Conservation (phyloP, 2,113 vertebrate genomes). For the Catagonus wagneri region DNA sequence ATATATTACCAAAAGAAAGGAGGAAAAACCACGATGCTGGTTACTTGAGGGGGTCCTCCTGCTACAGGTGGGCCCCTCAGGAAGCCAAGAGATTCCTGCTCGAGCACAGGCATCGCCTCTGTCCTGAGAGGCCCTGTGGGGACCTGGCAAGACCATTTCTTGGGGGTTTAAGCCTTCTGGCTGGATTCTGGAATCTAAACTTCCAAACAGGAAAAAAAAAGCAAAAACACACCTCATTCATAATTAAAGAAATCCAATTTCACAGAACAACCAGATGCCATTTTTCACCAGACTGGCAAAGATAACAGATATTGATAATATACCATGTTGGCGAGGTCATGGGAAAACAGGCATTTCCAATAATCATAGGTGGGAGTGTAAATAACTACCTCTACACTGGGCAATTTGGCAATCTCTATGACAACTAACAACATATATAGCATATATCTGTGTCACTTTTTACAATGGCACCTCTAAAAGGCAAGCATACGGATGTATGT, state of each 20-base stretch:
- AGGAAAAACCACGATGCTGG: not conserved
- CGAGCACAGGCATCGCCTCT: not conserved
- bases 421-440: not conserved
- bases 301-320: not conserved
- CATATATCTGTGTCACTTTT: not conserved
- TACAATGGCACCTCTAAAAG: not conserved
- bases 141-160: not conserved
- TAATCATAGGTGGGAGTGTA: not conserved
- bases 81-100: fast-evolving
- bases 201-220: not conserved
- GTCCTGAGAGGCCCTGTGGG: not conserved
- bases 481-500: not conserved
- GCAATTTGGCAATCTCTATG: not conserved
- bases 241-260: conserved; percentile 36
- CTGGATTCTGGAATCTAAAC: not conserved
- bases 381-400: not conserved
- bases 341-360: conserved; percentile 25
- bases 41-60: not conserved
- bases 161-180: not conserved
- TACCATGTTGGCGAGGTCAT: not conserved
- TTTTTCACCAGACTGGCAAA: not conserved
- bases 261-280: not conserved
- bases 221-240: not conserved
- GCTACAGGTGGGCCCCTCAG: too few species aligned
- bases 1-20: not conserved